Percentiles rank a stretch among this genome's conserved stretches.
These are phyloP conservation scores for Saguinus imperator DNA, from an alignment of 2,113 vertebrate species.

Conservation along the genomic window DNA sequence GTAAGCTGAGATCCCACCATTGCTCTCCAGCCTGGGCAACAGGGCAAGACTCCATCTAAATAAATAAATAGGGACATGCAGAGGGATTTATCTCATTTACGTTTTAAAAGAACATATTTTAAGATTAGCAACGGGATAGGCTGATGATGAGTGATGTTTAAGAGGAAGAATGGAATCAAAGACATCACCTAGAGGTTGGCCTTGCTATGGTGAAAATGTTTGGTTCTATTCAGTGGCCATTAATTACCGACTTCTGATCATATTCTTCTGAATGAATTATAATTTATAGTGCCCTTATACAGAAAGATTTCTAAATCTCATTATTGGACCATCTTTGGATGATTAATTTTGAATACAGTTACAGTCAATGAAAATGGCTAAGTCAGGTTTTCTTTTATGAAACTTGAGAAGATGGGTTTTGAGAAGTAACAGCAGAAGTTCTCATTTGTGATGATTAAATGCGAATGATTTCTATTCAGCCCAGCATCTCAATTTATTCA, in stretches of 20 bases:
- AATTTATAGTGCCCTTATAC: background rate
- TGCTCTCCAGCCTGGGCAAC: no score
- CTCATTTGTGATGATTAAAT: background rate
- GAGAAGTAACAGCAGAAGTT: background rate
- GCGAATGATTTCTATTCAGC: background rate
- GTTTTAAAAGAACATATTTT: background rate
- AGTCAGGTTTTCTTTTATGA: background rate
- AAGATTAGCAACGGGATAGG: background rate
- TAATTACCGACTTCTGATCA: background rate
- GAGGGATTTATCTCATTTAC: background rate
- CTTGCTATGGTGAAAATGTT: background rate
- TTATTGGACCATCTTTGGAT: background rate
- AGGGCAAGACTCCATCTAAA: no score
- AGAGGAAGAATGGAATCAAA: background rate
- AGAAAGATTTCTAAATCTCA: background rate
- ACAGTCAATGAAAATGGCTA: background rate
- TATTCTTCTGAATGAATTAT: background rate
- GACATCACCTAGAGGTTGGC: background rate
- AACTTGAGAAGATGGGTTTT: background rate
- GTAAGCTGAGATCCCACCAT: no score
- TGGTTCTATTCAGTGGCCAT: background rate
- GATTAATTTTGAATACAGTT: background rate
- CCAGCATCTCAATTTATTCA: background rate
- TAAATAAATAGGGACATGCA: background rate
- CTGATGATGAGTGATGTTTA: background rate